Evolutionary conservation across 1,140 invertebrate species (phyloP).

Genomic region (Scaptodrosophila lebanonensis): DNA sequence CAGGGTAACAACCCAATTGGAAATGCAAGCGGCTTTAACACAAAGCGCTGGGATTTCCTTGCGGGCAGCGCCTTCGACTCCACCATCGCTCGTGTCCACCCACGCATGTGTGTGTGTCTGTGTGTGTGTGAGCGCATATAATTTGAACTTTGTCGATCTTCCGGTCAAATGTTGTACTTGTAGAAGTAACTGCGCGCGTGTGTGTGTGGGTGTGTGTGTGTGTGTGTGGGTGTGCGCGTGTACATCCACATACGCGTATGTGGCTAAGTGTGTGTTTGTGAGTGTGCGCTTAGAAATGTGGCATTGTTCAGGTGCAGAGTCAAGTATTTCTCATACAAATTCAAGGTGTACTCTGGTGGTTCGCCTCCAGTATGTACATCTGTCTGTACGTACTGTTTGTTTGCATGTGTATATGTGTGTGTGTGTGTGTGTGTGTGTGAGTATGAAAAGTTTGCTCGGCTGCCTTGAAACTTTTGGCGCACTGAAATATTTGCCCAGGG

Average conservation of each 20-base stretch:
- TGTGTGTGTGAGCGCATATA: conserved; percentile 38
- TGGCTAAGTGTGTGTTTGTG: conserved; percentile 42
- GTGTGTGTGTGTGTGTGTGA: background rate
- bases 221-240: background rate
- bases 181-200: too few relatives aligned
- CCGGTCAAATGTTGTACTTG: conserved; percentile 50
- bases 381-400: conserved; percentile 26
- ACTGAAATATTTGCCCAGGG: conserved; percentile 39
- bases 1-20: background rate
- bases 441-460: conserved; percentile 27
- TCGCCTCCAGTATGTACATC: too few relatives aligned
- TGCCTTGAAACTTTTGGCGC: conserved; percentile 9
- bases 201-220: too few relatives aligned
- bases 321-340: conserved; percentile 23
- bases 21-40: too few relatives aligned
- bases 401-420: conserved; percentile 16
- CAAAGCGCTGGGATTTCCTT: too few relatives aligned
- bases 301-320: conserved; percentile 59
- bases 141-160: conserved; percentile 71
- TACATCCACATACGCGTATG: background rate
- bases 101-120: background rate
- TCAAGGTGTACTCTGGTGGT: conserved; percentile 31
- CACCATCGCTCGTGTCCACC: background rate
- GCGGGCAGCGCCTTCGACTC: too few relatives aligned
- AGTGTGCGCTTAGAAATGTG: conserved; percentile 34